Conservation (phyloP, 2,797 vertebrate species). For the Notolepis coatsorum region DNA sequence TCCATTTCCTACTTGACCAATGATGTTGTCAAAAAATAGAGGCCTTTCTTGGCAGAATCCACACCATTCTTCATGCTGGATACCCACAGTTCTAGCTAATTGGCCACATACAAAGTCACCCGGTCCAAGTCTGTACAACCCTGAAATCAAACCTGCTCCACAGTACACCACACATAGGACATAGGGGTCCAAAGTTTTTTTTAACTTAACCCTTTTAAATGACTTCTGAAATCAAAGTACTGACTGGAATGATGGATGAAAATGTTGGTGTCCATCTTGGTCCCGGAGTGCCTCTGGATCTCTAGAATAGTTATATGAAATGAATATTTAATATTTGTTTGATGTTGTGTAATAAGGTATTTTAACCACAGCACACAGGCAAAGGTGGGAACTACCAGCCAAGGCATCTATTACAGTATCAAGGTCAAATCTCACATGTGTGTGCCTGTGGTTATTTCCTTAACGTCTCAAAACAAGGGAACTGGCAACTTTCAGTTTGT, state of each 20-base stretch:
- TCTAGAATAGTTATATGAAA: background rate
- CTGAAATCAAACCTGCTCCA: no score
- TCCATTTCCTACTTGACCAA: no score
- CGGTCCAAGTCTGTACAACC: no score
- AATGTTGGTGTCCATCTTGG: slow-evolving; percentile 21
- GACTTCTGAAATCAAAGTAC: slow-evolving; percentile 8
- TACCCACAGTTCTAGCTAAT: no score
- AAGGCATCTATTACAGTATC: slow-evolving; percentile 20
- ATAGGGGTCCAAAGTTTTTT: no score
- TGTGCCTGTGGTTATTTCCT: slow-evolving; percentile 37
- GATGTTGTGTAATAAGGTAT: slow-evolving; percentile 17
- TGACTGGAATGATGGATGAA: background rate
- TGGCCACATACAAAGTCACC: no score
- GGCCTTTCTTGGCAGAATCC: no score
- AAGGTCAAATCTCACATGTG: slow-evolving; percentile 14
- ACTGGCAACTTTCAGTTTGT: slow-evolving; percentile 29
- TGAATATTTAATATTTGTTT: background rate
- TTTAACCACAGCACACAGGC: slow-evolving; percentile 35
- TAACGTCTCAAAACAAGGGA: slow-evolving; percentile 36
- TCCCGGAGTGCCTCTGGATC: slow-evolving; percentile 25
- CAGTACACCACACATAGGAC: no score
- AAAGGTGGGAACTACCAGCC: background rate
- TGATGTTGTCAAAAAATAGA: no score
- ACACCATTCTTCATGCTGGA: no score
- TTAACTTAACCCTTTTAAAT: no score